Conservation (phyloP, 2,113 vertebrate species). For the Rafetus swinhoei region DNA sequence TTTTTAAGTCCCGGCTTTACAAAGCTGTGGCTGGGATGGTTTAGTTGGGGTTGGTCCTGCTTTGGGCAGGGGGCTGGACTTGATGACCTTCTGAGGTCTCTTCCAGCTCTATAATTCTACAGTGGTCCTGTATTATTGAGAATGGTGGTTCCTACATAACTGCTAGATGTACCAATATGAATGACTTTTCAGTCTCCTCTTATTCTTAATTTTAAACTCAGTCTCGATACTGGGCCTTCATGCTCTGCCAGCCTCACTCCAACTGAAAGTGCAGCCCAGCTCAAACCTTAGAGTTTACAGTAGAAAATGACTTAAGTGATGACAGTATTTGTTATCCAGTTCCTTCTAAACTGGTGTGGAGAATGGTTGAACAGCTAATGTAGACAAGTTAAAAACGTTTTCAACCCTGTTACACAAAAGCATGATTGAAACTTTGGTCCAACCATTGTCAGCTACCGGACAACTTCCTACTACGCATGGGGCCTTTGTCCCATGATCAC, state of each 20-base stretch:
- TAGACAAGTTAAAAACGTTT: not conserved
- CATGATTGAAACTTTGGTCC: not conserved
- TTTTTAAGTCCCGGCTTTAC: too few relatives aligned
- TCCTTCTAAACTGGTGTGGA: not conserved
- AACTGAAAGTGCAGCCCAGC: not conserved
- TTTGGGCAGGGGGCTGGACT: too few relatives aligned
- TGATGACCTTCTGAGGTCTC: too few relatives aligned
- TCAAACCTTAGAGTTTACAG: not conserved
- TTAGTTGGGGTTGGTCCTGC: too few relatives aligned
- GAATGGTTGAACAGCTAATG: not conserved
- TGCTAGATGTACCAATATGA: not conserved
- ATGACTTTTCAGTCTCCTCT: rapidly evolving
- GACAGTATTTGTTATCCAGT: not conserved
- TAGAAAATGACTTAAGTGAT: not conserved
- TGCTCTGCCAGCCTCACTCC: not conserved
- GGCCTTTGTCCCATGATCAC: not conserved
- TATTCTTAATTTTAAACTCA: not conserved
- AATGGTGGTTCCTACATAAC: not conserved
- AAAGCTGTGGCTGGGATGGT: too few relatives aligned
- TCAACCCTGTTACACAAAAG: not conserved
- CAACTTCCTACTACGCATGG: not conserved
- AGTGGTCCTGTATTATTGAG: not conserved
- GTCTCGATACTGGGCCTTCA: not conserved
- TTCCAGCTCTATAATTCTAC: too few relatives aligned
- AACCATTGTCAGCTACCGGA: not conserved